phyloP scores from a whole-genome alignment of 2,888 invertebrate genomes.

The Pammene fasciana region DNA sequence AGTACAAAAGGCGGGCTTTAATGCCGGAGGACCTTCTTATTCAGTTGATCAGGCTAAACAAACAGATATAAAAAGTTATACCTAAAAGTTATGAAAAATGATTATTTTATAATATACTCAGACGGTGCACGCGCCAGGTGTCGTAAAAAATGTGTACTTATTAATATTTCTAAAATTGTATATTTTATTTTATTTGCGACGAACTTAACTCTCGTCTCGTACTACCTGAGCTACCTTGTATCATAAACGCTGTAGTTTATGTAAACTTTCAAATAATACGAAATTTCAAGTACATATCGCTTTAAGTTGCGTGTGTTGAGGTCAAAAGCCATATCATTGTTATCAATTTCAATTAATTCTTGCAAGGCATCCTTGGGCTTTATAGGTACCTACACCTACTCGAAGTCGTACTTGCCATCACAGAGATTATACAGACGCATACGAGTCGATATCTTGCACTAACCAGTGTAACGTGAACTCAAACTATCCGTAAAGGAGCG shows the following conservation, averaged over 20 bases:
- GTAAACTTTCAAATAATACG: constrained; percentile 9
- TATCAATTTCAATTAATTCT: constrained; percentile 30
- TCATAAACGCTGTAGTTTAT: neutral
- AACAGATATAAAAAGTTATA: too few species aligned
- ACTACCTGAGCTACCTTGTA: too few species aligned
- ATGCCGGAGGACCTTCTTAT: too few species aligned
- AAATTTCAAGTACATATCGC: constrained; percentile 8
- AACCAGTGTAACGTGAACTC: neutral
- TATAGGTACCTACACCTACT: neutral
- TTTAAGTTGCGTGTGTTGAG: constrained; percentile 25
- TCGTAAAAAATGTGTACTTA: too few species aligned
- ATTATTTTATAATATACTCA: too few species aligned
- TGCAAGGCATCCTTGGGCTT: constrained; percentile 21
- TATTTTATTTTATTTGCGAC: neutral
- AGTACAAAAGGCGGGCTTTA: too few species aligned
- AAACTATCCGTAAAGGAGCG: neutral
- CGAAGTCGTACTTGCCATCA: neutral
- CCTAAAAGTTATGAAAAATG: too few species aligned
- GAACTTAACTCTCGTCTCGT: neutral
- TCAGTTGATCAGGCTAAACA: too few species aligned
- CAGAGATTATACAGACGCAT: neutral
- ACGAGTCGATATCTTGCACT: neutral
- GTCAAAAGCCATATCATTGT: constrained; percentile 26
- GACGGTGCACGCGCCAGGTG: too few species aligned
- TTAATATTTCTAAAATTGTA: neutral